Evolutionary conservation across 2,113 vertebrate genomes (phyloP).

Genomic region (Sander vitreus): DNA sequence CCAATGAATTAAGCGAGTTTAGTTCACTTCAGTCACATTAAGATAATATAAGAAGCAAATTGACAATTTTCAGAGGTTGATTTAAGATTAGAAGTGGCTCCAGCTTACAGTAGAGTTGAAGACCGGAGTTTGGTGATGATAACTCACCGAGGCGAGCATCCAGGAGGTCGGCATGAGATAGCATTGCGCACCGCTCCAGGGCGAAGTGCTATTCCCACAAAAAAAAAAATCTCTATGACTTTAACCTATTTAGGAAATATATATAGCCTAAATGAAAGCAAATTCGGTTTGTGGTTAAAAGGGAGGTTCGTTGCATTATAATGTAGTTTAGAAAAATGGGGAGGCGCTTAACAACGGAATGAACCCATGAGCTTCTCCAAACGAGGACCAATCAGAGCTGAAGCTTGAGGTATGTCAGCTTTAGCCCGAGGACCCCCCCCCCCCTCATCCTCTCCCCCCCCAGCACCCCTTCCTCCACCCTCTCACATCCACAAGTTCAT

Average conservation of each 20-base stretch:
- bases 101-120: conserved; percentile 88
- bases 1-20: conserved; percentile 96
- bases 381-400: conserved; percentile 94
- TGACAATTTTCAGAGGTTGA: conserved; percentile 90
- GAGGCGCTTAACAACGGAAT: conserved; percentile 96
- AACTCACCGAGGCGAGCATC: conserved; percentile 99
- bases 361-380: conserved; percentile 92
- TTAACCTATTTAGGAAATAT: conserved; percentile 97
- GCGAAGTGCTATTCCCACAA: conserved; percentile 86
- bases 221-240: conserved; percentile 92
- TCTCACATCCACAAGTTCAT: conserved; percentile 83
- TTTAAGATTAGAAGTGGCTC: conserved; percentile 81
- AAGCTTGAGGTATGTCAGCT: conserved; percentile 88
- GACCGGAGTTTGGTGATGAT: conserved; percentile 87
- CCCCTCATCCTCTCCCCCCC: conserved; percentile 35
- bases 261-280: conserved; percentile 97
- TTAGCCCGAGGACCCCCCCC: conserved; percentile 60
- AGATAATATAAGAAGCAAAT: conserved; percentile 93
- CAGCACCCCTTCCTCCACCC: conserved; percentile 33
- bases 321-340: conserved; percentile 97
- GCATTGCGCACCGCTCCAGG: conserved; percentile 98
- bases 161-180: conserved; percentile 99
- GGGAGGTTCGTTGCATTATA: conserved; percentile 97
- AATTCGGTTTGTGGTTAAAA: conserved; percentile 99
- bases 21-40: conserved; percentile 92